Conservation (phyloP, 1,140 invertebrate genomes). For the Muscidifurax raptorellus region DNA sequence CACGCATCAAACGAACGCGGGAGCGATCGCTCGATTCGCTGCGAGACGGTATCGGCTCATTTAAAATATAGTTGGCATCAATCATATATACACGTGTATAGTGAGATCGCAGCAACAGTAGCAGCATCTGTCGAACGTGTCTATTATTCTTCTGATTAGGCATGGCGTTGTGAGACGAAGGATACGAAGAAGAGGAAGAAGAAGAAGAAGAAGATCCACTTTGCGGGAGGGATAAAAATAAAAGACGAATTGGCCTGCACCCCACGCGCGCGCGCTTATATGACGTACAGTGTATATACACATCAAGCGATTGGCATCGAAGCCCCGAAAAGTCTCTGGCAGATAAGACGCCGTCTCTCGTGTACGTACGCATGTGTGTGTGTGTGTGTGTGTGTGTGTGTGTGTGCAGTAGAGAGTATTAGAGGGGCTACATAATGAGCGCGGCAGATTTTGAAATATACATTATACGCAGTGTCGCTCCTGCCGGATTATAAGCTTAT, state of each 20-base stretch:
- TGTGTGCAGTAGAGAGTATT: background rate
- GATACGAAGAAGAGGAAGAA: background rate
- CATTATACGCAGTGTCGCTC: conserved; percentile 44
- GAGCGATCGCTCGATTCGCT: background rate
- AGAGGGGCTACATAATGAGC: conserved; percentile 33
- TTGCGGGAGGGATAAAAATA: conserved; percentile 25
- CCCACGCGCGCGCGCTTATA: background rate
- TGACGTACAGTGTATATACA: conserved; percentile 21
- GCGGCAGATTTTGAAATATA: conserved; percentile 69
- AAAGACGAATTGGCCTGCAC: background rate
- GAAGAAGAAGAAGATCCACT: conserved; percentile 23
- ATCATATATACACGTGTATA: background rate
- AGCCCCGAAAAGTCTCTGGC: conserved; percentile 23
- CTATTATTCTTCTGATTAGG: conserved; percentile 47
- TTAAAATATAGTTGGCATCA: conserved; percentile 23
- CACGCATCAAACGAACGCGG: background rate
- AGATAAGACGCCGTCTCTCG: conserved; percentile 16
- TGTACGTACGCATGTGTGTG: too few species aligned
- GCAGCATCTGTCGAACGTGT: background rate
- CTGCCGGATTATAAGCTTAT: conserved; percentile 60
- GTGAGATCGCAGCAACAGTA: background rate
- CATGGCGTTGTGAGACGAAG: background rate
- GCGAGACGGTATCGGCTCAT: background rate
- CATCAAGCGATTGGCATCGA: conserved; percentile 51
- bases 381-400: background rate